Evolutionary conservation across 1,140 invertebrate species (phyloP).

Genomic region (Drosophila nigromelanica): DNA sequence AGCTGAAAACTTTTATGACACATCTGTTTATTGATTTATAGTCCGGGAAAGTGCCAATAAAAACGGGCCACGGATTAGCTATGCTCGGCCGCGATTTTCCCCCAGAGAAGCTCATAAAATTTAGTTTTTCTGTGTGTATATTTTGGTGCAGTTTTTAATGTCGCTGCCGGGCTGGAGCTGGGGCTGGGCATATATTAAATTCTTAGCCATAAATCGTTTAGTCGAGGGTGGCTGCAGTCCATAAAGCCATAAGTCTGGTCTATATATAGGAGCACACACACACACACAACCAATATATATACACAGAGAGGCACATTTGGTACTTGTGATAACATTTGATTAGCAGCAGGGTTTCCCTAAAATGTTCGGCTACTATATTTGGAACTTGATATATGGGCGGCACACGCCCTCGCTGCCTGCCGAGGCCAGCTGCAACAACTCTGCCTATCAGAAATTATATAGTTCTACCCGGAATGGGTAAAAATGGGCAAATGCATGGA

Average conservation of each 20-base stretch:
- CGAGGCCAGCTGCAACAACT: slow-evolving; percentile 33
- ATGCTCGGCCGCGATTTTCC: not conserved
- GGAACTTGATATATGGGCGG: slow-evolving; percentile 57
- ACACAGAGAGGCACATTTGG: slow-evolving; percentile 11
- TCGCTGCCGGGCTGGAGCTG: not conserved
- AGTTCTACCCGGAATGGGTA: not conserved
- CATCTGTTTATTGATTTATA: slow-evolving; percentile 81
- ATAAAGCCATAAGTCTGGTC: slow-evolving; percentile 15
- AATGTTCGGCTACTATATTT: slow-evolving; percentile 44
- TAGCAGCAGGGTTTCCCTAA: slow-evolving; percentile 16
- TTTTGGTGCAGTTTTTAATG: slow-evolving; percentile 65
- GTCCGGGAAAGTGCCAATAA: slow-evolving; percentile 77
- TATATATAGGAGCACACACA: slow-evolving; percentile 32
- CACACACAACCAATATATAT: not conserved
- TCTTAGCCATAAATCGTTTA: slow-evolving; percentile 72
- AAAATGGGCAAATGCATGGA: not conserved
- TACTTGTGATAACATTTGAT: slow-evolving; percentile 56
- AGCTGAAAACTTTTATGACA: slow-evolving; percentile 76
- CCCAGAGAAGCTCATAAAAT: slow-evolving; percentile 54
- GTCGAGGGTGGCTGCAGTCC: slow-evolving; percentile 42
- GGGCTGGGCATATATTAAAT: not conserved
- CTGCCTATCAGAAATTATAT: slow-evolving; percentile 6
- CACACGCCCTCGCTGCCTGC: slow-evolving; percentile 49
- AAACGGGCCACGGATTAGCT: slow-evolving; percentile 54
- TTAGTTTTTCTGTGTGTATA: slow-evolving; percentile 55